phyloP scores from a whole-genome alignment of 1,140 invertebrate genomes.

The Uloborus diversus region DNA sequence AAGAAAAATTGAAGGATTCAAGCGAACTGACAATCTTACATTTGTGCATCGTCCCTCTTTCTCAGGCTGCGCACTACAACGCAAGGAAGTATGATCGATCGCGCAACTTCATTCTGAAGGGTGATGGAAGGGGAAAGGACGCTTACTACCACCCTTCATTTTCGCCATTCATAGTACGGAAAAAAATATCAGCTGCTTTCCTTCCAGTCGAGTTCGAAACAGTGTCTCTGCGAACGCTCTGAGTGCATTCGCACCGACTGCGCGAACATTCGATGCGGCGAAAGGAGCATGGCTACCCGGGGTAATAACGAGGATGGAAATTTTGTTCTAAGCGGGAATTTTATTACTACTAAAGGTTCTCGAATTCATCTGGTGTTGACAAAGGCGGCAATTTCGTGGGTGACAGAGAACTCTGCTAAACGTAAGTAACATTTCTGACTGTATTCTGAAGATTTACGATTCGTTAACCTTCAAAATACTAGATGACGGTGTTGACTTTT shows the following conservation, averaged over 20 bases:
- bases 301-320: not conserved
- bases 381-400: conserved; percentile 16
- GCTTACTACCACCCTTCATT: conserved; percentile 28
- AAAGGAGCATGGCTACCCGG: not conserved
- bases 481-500: not conserved
- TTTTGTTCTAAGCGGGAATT: conserved; percentile 24
- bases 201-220: not conserved
- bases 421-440: conserved; percentile 13
- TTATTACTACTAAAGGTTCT: not conserved
- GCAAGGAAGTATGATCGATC: not conserved
- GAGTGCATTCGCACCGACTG: not conserved
- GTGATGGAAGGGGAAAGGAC: not conserved
- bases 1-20: too few species aligned
- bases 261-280: not conserved
- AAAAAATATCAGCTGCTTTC: conserved; percentile 14
- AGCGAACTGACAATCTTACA: too few species aligned
- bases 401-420: conserved; percentile 1
- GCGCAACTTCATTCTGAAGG: conserved; percentile 5
- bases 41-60: not conserved
- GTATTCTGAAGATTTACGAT: not conserved
- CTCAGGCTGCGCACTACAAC: not conserved
- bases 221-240: not conserved
- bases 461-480: not conserved
- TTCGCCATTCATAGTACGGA: conserved; percentile 1
- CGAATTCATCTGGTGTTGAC: conserved; percentile 17